phyloP scores from a whole-genome alignment of 2,888 invertebrate genomes.

The Tipula unca region DNA sequence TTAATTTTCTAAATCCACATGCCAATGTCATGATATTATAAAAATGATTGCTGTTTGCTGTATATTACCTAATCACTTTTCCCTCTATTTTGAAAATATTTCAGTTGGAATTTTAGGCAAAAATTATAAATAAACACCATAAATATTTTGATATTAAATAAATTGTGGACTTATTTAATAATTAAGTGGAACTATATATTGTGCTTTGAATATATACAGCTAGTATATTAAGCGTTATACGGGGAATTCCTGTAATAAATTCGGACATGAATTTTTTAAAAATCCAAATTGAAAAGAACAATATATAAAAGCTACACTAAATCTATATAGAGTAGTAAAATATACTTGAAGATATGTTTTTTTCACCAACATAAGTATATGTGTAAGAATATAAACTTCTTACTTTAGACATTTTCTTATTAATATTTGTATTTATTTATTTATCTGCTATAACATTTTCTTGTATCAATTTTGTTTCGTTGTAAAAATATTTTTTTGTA shows the following conservation, averaged over 20 bases:
- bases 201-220: too few relatives aligned
- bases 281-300: background rate
- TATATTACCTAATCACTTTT: too few relatives aligned
- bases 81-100: too few relatives aligned
- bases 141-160: too few relatives aligned
- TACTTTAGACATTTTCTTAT: background rate
- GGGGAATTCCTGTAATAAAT: background rate
- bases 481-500: background rate
- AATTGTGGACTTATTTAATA: too few relatives aligned
- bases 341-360: background rate
- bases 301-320: background rate
- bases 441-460: background rate
- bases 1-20: too few relatives aligned
- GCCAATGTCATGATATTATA: too few relatives aligned
- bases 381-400: background rate
- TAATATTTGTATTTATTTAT: constrained; percentile 1
- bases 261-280: background rate
- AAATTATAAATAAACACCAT: too few relatives aligned
- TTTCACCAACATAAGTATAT: background rate
- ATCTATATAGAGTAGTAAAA: background rate
- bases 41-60: too few relatives aligned
- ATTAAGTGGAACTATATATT: too few relatives aligned
- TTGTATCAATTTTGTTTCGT: background rate
- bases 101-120: too few relatives aligned
- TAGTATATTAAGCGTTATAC: background rate